Evolutionary conservation across 2,888 invertebrate species (phyloP).

Genomic region (Synergus gifuensis): DNA sequence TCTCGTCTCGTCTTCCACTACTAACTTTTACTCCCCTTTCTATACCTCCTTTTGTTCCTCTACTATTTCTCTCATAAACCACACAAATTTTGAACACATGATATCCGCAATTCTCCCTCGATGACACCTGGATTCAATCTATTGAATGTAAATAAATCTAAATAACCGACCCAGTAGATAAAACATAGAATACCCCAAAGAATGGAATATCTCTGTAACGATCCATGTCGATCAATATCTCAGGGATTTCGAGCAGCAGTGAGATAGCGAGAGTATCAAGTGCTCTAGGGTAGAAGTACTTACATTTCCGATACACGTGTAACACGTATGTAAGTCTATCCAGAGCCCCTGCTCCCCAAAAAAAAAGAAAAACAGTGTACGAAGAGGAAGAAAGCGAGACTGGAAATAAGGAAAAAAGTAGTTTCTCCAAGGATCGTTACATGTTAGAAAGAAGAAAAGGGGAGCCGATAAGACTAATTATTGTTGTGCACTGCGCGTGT

Average conservation of each 20-base stretch:
- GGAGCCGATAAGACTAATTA: conserved; percentile 70
- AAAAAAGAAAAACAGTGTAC: conserved; percentile 18
- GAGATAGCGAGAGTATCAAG: conserved; percentile 44
- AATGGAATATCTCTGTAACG: background rate
- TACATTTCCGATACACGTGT: conserved; percentile 50
- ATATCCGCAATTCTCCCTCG: conserved; percentile 39
- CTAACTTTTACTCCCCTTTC: conserved; percentile 61
- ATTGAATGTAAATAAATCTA: no score
- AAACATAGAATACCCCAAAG: background rate
- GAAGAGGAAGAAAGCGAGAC: conserved; percentile 20
- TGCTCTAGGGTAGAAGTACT: conserved; percentile 39
- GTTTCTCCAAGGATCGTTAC: conserved; percentile 53
- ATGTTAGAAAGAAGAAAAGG: conserved; percentile 49
- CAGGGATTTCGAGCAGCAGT: conserved; percentile 37
- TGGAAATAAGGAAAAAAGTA: conserved; percentile 18
- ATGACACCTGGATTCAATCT: conserved; percentile 38
- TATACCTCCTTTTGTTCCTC: conserved; percentile 64
- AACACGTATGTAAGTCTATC: conserved; percentile 48
- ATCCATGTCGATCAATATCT: conserved; percentile 5
- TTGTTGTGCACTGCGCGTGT: conserved; percentile 61
- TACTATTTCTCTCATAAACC: conserved; percentile 45
- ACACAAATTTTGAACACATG: conserved; percentile 50
- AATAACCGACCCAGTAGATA: no score
- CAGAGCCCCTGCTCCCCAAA: conserved; percentile 35
- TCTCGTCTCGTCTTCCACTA: conserved; percentile 57